Conservation (phyloP, 1,140 invertebrate genomes). For the Drosophila elegans region DNA sequence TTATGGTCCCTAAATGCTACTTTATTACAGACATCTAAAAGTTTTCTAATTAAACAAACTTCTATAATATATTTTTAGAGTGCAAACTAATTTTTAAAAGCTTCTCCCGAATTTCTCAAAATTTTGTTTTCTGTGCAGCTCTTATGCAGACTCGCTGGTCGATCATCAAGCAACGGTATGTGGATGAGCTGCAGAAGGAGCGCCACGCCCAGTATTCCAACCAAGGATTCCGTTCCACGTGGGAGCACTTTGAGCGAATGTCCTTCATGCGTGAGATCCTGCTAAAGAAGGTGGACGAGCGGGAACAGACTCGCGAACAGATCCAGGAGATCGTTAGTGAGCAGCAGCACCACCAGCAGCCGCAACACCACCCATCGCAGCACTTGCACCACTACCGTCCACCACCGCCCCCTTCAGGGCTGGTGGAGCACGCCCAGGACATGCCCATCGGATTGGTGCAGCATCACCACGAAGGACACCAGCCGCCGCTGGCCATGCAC, state of each 20-base stretch:
- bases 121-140: conserved; percentile 28
- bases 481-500: conserved; percentile 43
- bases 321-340: conserved; percentile 82
- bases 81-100: neutral
- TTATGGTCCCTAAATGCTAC: too few relatives aligned
- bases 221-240: conserved; percentile 73
- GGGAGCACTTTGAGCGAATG: conserved; percentile 84
- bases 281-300: conserved; percentile 75
- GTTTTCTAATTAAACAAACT: too few relatives aligned
- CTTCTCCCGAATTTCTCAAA: neutral
- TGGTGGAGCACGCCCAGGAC: conserved; percentile 71
- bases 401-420: conserved; percentile 26
- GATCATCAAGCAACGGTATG: conserved; percentile 79
- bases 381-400: conserved; percentile 57
- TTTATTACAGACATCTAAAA: too few relatives aligned
- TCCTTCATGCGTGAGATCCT: conserved; percentile 78
- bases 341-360: conserved; percentile 74
- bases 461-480: conserved; percentile 49
- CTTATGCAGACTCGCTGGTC: conserved; percentile 81
- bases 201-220: conserved; percentile 70
- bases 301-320: conserved; percentile 78
- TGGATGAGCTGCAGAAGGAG: conserved; percentile 81
- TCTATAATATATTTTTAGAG: too few relatives aligned
- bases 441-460: conserved; percentile 72
- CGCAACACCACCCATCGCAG: conserved; percentile 48